Evolutionary conservation across 2,888 invertebrate species (phyloP).

Genomic region (Sussaba pulchella): DNA sequence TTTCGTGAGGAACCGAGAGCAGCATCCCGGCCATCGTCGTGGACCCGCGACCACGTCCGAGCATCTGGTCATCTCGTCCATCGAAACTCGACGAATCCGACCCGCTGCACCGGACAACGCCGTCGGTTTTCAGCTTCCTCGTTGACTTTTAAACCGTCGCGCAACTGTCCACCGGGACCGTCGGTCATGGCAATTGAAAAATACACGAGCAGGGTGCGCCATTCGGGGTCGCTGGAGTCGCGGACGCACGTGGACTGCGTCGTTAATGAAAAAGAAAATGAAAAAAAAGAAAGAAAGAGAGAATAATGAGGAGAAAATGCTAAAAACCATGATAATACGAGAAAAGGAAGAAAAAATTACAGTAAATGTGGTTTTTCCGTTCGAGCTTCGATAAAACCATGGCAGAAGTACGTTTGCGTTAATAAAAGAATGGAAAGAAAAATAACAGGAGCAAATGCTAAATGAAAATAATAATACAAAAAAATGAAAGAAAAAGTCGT

Average conservation of each 20-base stretch:
- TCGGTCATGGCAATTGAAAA: too few species aligned
- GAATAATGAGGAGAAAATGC: too few species aligned
- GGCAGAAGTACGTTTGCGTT: too few species aligned
- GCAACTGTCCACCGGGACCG: too few species aligned
- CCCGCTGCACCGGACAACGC: conserved; percentile 13
- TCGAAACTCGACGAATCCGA: conserved; percentile 3
- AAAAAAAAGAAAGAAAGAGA: conserved; percentile 68
- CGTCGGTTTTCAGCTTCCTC: conserved; percentile 69
- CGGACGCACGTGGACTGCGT: conserved; percentile 19
- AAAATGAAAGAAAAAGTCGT: conserved; percentile 72
- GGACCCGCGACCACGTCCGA: too few species aligned
- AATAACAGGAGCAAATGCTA: too few species aligned
- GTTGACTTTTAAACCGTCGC: conserved; percentile 74
- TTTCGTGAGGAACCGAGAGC: conserved; percentile 67
- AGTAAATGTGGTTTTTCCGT: too few species aligned
- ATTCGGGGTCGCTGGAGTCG: conserved; percentile 1
- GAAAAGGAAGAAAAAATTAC: too few species aligned
- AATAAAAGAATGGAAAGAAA: conserved; percentile 67
- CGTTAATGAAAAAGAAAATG: conserved; percentile 68
- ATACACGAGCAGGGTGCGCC: neutral
- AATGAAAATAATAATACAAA: too few species aligned
- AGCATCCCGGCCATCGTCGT: too few species aligned
- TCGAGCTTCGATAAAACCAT: too few species aligned
- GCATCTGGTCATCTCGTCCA: conserved; percentile 64
- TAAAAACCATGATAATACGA: too few species aligned